A percentile compares a stretch with the other conserved stretches of the same genome.
Conservation (phyloP, 64 coral and sea anemone species). For the Montipora efflorescens region DNA sequence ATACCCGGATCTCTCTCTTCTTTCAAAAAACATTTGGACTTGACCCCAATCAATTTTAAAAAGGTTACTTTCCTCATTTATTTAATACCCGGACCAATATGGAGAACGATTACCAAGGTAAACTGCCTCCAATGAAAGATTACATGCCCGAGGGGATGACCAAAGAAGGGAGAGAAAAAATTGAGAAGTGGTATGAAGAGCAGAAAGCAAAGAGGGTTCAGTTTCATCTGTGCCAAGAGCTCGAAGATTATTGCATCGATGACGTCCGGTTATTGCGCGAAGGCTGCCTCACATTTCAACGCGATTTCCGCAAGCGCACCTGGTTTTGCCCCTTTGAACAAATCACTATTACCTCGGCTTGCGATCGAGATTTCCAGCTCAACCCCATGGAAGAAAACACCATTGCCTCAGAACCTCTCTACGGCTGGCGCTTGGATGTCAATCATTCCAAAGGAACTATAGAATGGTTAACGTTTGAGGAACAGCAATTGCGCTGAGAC, state of each 20-base stretch:
- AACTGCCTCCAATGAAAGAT: too few species aligned
- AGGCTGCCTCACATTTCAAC: slow-evolving; percentile 12
- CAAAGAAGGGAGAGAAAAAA: neutral
- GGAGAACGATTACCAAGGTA: too few species aligned
- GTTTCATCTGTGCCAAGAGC: too few species aligned
- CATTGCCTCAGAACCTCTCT: neutral
- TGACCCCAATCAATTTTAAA: too few species aligned
- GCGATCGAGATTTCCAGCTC: slow-evolving; percentile 3
- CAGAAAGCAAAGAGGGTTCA: too few species aligned
- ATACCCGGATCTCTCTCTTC: too few species aligned
- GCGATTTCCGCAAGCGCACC: neutral
- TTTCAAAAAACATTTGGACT: too few species aligned
- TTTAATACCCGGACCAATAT: too few species aligned
- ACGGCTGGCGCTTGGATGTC: slow-evolving; percentile 1
- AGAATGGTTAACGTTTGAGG: neutral
- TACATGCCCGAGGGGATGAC: too few species aligned
- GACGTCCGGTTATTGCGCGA: slow-evolving; percentile 29
- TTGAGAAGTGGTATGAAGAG: neutral
- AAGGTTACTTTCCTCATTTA: too few species aligned
- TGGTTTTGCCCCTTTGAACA: neutral
- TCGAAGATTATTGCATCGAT: neutral
- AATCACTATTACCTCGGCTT: slow-evolving; percentile 47
- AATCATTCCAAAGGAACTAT: too few species aligned
- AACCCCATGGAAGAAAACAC: slow-evolving; percentile 9
- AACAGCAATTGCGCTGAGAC: neutral